These are phyloP conservation scores for Agrypnia vestita DNA, from an alignment of 1,140 invertebrate genomes.

Conservation along the genomic window DNA sequence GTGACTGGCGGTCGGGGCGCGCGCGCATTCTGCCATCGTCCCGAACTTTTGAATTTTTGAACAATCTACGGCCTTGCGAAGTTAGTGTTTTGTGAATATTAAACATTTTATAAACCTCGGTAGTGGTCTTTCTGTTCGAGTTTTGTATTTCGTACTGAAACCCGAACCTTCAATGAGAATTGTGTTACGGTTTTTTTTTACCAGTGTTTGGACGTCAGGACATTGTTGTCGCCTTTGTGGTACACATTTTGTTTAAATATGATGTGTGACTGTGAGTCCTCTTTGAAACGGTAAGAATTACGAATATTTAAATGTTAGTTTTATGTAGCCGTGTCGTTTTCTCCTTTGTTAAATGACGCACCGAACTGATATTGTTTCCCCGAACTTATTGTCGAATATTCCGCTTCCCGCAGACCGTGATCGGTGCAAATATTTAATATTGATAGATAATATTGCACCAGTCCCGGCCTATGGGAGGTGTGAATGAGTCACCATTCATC, in stretches of 20 bases:
- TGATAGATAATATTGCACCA: slow-evolving; percentile 45
- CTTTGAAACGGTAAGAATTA: slow-evolving; percentile 35
- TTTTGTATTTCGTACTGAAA: background rate
- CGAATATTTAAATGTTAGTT: background rate
- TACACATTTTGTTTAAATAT: slow-evolving; percentile 17
- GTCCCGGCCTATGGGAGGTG: slow-evolving; percentile 53
- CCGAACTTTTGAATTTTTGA: slow-evolving; percentile 1
- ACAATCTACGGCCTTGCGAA: background rate
- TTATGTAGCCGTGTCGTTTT: background rate
- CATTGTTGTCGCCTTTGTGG: slow-evolving; percentile 27
- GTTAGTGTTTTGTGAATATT: background rate
- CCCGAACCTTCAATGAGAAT: background rate
- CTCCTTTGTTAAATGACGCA: background rate
- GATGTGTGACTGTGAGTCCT: slow-evolving; percentile 19
- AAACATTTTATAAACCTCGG: too few species aligned
- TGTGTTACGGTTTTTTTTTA: background rate
- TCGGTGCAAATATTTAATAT: slow-evolving; percentile 47
- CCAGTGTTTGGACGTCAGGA: background rate
- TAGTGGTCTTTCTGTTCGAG: background rate
- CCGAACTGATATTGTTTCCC: slow-evolving; percentile 5
- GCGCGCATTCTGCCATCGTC: background rate
- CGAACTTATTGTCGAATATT: background rate
- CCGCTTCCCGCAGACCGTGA: slow-evolving; percentile 30
- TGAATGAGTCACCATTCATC: slow-evolving; percentile 15
- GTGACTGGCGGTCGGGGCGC: background rate